phyloP scores from a whole-genome alignment of 2,113 vertebrate species.

The human (Homo sapiens) region DNA sequence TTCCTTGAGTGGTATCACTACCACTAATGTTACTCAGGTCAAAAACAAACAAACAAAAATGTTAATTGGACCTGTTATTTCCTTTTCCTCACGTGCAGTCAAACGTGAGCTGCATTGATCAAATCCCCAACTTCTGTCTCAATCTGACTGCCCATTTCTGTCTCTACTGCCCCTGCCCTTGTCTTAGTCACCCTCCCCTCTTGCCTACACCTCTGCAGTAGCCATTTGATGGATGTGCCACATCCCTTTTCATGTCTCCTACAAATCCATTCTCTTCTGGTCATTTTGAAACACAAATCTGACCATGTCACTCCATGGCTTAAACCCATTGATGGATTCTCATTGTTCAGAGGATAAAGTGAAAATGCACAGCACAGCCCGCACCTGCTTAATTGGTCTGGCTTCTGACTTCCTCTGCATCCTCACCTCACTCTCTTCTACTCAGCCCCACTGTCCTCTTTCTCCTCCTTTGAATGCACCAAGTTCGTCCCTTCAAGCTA shows the following conservation, averaged over 20 bases:
- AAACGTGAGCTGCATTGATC: not conserved
- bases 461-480: not conserved
- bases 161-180: not conserved
- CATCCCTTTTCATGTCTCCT: not conserved
- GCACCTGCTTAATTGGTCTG: fast-evolving
- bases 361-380: not conserved
- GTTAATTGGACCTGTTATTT: not conserved
- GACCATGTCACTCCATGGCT: not conserved
- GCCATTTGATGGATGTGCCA: not conserved
- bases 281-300: not conserved
- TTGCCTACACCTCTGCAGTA: not conserved
- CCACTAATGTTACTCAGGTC: not conserved
- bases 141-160: not conserved
- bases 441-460: not conserved
- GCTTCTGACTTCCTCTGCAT: not conserved
- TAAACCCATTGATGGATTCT: not conserved
- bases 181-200: not conserved
- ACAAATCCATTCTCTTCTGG: not conserved
- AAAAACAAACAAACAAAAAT: not conserved
- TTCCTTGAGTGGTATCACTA: not conserved
- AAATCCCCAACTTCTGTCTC: not conserved
- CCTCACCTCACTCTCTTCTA: not conserved
- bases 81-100: not conserved
- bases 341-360: not conserved
- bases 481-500: not conserved